Base-by-base conservation (phyloP, 92 coral and sea anemone genomes). In the Heteractis magnifica region DNA sequence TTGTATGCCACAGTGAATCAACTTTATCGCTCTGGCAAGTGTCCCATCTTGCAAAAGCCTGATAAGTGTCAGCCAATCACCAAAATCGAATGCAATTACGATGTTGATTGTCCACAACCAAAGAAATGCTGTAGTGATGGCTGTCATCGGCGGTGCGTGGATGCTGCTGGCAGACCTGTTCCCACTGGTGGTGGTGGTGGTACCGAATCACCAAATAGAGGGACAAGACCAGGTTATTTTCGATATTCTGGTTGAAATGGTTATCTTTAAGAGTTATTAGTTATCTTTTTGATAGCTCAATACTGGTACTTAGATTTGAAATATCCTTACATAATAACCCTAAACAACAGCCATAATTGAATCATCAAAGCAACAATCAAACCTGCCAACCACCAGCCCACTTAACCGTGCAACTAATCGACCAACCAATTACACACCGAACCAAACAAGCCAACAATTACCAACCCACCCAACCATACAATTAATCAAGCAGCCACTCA, bases 111-210 rank as follows among this genome's bases (percentile, higher is more conserved):
- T 79, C 75, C 52, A 6, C 82, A 77, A 55, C 81, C 77, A 49
- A 83, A 81, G 75, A 92, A 92, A 71, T 92, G 95, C 72, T 92
- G 95, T 52, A 55, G 78, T 52, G 77, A 92, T 72, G 93, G 95
- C 26, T 92, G 95, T 72, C 82, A 86, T 18, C 80, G 81, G 15
- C 49, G 52, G 26, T 93, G 94, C 49, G 87, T 71, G 7, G 77
- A 87, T 26, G 80, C 92, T 52, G 83, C 74, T 12, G 77, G 81
- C 48, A 4, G 49, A 9, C 91, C 91, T 18, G 77, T 77, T 13
- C 71, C 58, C 3, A 77, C 84, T 78, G 76, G 52, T 11, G 15
- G 75, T 59, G 77, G 3, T 20, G 73, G 11, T 20, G 21, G 26
- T n/a, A 62, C 70, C 20, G 10, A 18, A 62, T 1, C 10, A 18